Percentiles rank a stretch among this genome's conserved stretches.
Evolutionary conservation across 2,888 invertebrate genomes (phyloP).

Genomic region (Tolmerus cingulatus): DNA sequence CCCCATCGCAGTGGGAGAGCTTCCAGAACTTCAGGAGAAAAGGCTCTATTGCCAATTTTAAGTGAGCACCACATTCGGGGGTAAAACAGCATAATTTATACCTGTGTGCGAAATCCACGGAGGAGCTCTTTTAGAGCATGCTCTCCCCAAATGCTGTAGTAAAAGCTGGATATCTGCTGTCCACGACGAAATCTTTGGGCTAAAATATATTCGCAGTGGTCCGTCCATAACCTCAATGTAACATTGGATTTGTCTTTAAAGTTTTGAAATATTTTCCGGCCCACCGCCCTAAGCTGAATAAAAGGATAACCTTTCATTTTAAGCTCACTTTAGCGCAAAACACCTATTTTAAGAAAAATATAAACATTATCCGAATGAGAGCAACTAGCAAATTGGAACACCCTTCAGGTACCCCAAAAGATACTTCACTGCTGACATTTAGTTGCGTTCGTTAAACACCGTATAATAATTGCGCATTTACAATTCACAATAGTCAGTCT

Average conservation of each 20-base stretch:
- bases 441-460: neutral
- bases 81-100: slow-evolving; percentile 15
- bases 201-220: slow-evolving; percentile 67
- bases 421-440: neutral
- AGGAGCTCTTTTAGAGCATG: slow-evolving; percentile 67
- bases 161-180: slow-evolving; percentile 71
- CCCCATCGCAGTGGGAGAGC: neutral
- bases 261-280: slow-evolving; percentile 49
- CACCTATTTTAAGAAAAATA: neutral
- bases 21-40: neutral
- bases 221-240: slow-evolving; percentile 66
- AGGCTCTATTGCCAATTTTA: neutral
- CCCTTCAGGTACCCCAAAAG: neutral
- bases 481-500: neutral
- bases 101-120: slow-evolving; percentile 51
- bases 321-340: neutral
- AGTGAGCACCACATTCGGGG: neutral
- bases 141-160: slow-evolving; percentile 71
- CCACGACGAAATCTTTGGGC: slow-evolving; percentile 71
- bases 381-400: neutral
- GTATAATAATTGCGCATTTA: neutral
- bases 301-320: slow-evolving; percentile 35
- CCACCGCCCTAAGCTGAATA: slow-evolving; percentile 5
- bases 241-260: slow-evolving; percentile 65
- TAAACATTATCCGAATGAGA: neutral